Conservation (phyloP, 2,888 invertebrate genomes). For the Disparrhopalites patrizii region DNA sequence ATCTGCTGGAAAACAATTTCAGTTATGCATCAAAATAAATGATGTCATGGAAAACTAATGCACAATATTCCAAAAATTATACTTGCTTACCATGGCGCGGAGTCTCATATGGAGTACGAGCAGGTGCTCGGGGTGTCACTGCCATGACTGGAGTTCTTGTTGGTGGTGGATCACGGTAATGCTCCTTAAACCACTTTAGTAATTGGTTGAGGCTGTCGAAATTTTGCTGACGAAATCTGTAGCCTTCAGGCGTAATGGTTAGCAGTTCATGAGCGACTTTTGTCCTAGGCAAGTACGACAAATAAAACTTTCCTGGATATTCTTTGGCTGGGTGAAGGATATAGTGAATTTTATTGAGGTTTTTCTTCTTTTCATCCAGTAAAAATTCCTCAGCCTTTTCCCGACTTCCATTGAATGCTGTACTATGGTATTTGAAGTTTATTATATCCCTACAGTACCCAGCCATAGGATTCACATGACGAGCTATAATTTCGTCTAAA, state of each 20-base stretch:
- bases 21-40: no score
- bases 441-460: slow-evolving; percentile 84
- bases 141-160: slow-evolving; percentile 31
- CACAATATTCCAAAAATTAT: not conserved
- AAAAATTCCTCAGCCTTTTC: slow-evolving; percentile 84
- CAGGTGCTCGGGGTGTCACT: slow-evolving; percentile 36
- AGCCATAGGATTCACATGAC: slow-evolving; percentile 96
- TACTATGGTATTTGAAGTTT: slow-evolving; percentile 83
- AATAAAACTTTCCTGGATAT: slow-evolving; percentile 85
- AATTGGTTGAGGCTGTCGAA: slow-evolving; percentile 76
- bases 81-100: slow-evolving; percentile 33
- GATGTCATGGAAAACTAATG: slow-evolving; percentile 1
- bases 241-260: slow-evolving; percentile 86
- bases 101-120: slow-evolving; percentile 44
- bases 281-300: slow-evolving; percentile 86
- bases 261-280: slow-evolving; percentile 87
- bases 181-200: slow-evolving; percentile 96
- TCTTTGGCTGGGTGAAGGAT: slow-evolving; percentile 75
- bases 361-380: slow-evolving; percentile 82
- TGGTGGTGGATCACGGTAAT: slow-evolving; percentile 60
- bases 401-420: slow-evolving; percentile 70
- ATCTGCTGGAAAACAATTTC: slow-evolving; percentile 31
- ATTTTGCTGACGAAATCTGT: slow-evolving; percentile 80
- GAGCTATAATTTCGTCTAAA: slow-evolving; percentile 96
- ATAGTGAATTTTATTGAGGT: slow-evolving; percentile 83